phyloP scores from a whole-genome alignment of 2,113 vertebrate genomes.

The Parotia lawesii region DNA sequence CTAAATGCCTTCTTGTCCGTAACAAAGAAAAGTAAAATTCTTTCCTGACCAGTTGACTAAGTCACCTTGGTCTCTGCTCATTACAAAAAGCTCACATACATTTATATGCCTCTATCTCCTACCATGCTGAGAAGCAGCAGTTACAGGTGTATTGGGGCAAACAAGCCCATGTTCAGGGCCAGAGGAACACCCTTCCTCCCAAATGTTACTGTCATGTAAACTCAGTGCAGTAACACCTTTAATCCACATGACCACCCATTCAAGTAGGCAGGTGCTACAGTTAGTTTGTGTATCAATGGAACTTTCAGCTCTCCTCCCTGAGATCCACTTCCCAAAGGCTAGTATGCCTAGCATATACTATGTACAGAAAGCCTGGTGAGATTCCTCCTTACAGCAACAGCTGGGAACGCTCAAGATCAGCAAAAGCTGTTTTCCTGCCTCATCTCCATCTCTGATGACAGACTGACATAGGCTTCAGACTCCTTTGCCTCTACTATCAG shows the following conservation, averaged over 20 bases:
- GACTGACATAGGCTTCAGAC: neutral
- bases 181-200: neutral
- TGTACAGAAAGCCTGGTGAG: neutral
- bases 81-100: neutral
- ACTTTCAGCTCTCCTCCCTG: neutral
- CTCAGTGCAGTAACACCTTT: neutral
- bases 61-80: neutral
- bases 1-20: neutral
- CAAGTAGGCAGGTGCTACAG: neutral
- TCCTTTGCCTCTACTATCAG: neutral
- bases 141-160: neutral
- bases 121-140: neutral
- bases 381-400: neutral
- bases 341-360: neutral
- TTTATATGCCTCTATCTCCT: neutral
- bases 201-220: neutral
- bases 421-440: neutral
- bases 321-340: neutral
- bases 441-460: neutral
- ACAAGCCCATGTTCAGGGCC: neutral
- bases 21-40: neutral
- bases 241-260: neutral
- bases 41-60: neutral
- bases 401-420: neutral
- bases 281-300: neutral